Evolutionary conservation across 2,888 invertebrate genomes (phyloP), one percentile per base, ranked within the genome.

Genomic region (Drosophila koepferae): DNA sequence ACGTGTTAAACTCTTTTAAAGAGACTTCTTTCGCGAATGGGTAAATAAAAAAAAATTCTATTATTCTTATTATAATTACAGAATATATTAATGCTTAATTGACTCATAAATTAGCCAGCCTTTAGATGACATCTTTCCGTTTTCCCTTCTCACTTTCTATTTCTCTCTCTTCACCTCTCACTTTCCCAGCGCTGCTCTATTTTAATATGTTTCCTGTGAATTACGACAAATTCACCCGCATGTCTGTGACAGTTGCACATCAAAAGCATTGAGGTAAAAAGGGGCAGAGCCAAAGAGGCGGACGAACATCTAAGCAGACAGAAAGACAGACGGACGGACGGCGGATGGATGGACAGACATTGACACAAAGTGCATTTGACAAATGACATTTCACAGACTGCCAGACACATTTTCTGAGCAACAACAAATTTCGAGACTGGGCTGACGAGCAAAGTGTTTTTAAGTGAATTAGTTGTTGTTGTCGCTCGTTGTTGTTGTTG

Each of bases 381-480:
- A 91, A 91, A 91, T 91, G 90, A 90, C 89, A 91, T 91, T 88
- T 91, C 85, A 91, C 89, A 91, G 89, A 85, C 80, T 88, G 91
- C 89, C 90, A 91, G 85, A 80, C 82, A 82, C 78, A 79, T 74
- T 63, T 82, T 72, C 68, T 75, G 70, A 69, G 72, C 71, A 61
- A 72, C 53, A 74, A 78, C 69, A 74, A 74, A 73, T 72, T 81
- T 67, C 68, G 75, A 78, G 81, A 64, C 73, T 68, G 69, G 74
- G 75, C 82, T 75, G 74, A 76, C 74, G 74, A 76, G 74, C 74
- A 85, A 87, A 87, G 81, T 89, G 83, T 83, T 82, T 82, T 82
- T 84, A 86, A 89, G 85, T 86, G 82, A 86, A 90, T 90, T 85
- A 86, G 76, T 87, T 86, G 72, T 65, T 74, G 74, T 72, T 76